Conservation (phyloP, 1,140 invertebrate species). For the Diachasmimorpha longicaudata region DNA sequence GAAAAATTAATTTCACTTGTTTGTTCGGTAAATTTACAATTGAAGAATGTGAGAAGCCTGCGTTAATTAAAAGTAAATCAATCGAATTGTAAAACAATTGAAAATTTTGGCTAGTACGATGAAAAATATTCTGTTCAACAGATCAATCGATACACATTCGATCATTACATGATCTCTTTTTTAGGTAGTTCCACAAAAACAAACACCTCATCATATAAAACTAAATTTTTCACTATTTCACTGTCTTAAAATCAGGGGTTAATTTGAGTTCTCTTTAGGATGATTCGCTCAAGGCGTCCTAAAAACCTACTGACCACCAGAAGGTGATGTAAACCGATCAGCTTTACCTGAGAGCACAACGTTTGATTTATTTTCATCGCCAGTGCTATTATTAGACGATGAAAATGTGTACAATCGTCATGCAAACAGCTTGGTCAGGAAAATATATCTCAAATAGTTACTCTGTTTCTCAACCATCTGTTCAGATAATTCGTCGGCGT, state of each 20-base stretch:
- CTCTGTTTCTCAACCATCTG: conserved; percentile 37
- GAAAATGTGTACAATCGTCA: conserved; percentile 41
- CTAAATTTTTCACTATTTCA: too few species aligned
- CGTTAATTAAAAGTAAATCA: not conserved
- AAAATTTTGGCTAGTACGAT: not conserved
- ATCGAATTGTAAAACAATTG: not conserved
- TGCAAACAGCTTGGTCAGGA: conserved; percentile 53
- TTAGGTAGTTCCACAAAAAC: not conserved
- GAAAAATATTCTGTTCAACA: not conserved
- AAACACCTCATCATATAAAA: too few species aligned
- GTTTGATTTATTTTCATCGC: conserved; percentile 25
- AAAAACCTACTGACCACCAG: conserved; percentile 3
- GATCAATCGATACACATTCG: too few species aligned
- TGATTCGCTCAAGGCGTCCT: not conserved
- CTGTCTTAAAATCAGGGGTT: too few species aligned
- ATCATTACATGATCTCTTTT: not conserved
- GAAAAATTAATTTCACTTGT: not conserved
- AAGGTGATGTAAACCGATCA: not conserved
- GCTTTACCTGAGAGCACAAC: not conserved
- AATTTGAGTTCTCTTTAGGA: not conserved
- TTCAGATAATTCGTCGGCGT: conserved; percentile 15
- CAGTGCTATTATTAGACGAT: conserved; percentile 26
- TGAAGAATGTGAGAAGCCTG: not conserved
- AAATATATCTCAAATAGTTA: conserved; percentile 51
- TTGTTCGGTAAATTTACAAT: not conserved